phyloP scores from a whole-genome alignment of 2,113 vertebrate genomes.

The Pelobates fuscus region DNA sequence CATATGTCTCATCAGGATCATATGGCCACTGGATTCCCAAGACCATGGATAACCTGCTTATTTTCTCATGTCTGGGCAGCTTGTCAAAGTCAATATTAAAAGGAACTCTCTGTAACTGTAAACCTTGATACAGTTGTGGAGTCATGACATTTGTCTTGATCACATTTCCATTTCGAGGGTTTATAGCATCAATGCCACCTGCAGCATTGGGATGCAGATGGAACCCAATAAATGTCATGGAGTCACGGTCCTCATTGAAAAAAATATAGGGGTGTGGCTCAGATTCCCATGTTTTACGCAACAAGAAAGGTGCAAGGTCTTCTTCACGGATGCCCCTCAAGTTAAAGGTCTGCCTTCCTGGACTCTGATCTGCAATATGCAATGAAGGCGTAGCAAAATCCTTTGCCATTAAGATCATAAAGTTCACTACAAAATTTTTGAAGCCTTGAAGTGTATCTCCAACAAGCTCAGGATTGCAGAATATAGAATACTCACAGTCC shows the following conservation, averaged over 20 bases:
- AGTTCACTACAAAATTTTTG: constrained; percentile 90
- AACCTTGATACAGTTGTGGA: constrained; percentile 65
- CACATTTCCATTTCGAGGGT: constrained; percentile 63
- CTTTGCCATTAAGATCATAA: constrained; percentile 95
- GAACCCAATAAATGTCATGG: constrained; percentile 96
- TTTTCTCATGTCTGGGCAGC: constrained; percentile 79
- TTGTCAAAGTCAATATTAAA: constrained; percentile 86
- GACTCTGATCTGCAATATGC: constrained; percentile 86
- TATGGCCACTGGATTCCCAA: constrained; percentile 78
- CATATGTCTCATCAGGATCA: constrained; percentile 90
- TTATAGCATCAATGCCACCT: constrained; percentile 76
- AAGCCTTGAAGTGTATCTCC: constrained; percentile 85
- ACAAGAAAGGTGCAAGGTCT: constrained; percentile 84
- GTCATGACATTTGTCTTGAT: constrained; percentile 83
- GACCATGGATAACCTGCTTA: constrained; percentile 79
- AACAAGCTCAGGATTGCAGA: constrained; percentile 75
- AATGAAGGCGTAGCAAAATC: constrained; percentile 93
- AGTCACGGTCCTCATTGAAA: constrained; percentile 84
- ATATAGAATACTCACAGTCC: constrained; percentile 87
- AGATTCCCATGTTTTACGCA: constrained; percentile 90
- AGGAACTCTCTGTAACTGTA: constrained; percentile 80
- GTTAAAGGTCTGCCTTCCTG: constrained; percentile 63
- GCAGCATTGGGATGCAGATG: constrained; percentile 67
- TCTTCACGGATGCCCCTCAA: constrained; percentile 70
- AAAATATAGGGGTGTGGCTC: constrained; percentile 96